These are phyloP conservation scores for Spheniscus humboldti DNA, from an alignment of 2,797 vertebrate species.

Conservation along the genomic window DNA sequence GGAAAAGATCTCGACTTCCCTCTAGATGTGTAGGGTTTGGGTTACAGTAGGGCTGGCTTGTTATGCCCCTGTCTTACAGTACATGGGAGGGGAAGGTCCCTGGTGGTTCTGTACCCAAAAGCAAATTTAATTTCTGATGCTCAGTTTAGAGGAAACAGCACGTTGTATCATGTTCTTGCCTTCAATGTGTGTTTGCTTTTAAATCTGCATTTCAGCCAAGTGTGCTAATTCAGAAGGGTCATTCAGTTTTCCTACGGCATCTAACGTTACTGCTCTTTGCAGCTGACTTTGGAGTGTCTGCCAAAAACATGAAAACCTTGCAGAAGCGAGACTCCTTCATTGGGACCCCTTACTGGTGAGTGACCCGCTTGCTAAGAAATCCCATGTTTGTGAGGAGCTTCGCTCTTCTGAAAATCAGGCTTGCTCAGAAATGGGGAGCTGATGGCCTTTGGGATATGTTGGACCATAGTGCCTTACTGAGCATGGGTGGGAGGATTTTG, in stretches of 20 bases:
- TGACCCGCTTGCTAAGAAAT: not conserved
- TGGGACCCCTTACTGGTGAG: slow-evolving; percentile 97
- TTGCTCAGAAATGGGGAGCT: not conserved
- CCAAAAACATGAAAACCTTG: slow-evolving; percentile 92
- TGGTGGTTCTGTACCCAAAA: not conserved
- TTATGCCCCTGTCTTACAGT: not conserved
- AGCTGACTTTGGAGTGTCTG: slow-evolving; percentile 98
- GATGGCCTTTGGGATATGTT: not conserved
- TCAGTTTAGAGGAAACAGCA: not conserved
- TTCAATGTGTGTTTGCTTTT: not conserved
- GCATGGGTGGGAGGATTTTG: not conserved
- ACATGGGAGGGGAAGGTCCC: not conserved
- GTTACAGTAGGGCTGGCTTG: not conserved
- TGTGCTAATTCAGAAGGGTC: not conserved
- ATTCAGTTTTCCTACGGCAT: not conserved
- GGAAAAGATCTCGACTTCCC: not conserved
- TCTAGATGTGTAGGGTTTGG: not conserved
- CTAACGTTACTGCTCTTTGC: slow-evolving; percentile 44
- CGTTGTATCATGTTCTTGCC: not conserved
- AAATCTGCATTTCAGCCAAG: not conserved
- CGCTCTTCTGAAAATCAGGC: not conserved
- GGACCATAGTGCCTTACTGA: not conserved
- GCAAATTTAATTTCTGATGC: not conserved
- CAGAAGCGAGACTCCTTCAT: slow-evolving; percentile 97
- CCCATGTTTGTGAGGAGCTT: not conserved